These are phyloP conservation scores for Ectropis crepuscularia DNA, from an alignment of 2,888 invertebrate genomes.

Conservation along the genomic window DNA sequence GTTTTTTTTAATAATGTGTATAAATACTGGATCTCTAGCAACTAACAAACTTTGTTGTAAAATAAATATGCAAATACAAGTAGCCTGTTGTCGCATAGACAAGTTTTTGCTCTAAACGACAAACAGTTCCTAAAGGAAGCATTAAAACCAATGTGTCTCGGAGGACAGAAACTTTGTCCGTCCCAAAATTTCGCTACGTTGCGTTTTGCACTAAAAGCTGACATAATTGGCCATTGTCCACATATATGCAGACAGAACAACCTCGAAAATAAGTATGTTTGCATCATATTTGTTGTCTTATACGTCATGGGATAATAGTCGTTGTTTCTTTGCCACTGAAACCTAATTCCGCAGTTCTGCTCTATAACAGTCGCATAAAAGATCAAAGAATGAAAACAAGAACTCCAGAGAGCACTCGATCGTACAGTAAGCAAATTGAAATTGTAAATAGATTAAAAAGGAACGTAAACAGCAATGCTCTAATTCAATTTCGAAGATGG, in stretches of 20 bases:
- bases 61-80: neutral
- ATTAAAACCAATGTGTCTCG: slow-evolving; percentile 17
- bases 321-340: slow-evolving; percentile 16
- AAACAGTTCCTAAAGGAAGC: slow-evolving; percentile 15
- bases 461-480: slow-evolving; percentile 30
- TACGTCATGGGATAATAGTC: neutral
- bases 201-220: slow-evolving; percentile 19
- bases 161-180: slow-evolving; percentile 8
- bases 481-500: slow-evolving; percentile 26
- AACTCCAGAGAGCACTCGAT: slow-evolving; percentile 17
- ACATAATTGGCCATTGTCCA: slow-evolving; percentile 22
- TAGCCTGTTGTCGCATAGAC: neutral
- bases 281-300: slow-evolving; percentile 12
- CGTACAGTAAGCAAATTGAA: slow-evolving; percentile 11
- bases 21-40: too few species aligned
- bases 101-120: slow-evolving; percentile 2
- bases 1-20: too few species aligned
- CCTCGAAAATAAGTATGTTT: slow-evolving; percentile 11
- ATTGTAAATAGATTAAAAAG: slow-evolving; percentile 23
- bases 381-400: slow-evolving; percentile 21
- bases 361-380: slow-evolving; percentile 7
- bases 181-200: slow-evolving; percentile 13
- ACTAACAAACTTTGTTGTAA: too few species aligned
- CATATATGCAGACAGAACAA: slow-evolving; percentile 10
- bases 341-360: slow-evolving; percentile 10